Percentiles rank a stretch among this genome's conserved stretches.
These are phyloP conservation scores for Biston betularia DNA, from an alignment of 2,888 invertebrate species.

Conservation along the genomic window DNA sequence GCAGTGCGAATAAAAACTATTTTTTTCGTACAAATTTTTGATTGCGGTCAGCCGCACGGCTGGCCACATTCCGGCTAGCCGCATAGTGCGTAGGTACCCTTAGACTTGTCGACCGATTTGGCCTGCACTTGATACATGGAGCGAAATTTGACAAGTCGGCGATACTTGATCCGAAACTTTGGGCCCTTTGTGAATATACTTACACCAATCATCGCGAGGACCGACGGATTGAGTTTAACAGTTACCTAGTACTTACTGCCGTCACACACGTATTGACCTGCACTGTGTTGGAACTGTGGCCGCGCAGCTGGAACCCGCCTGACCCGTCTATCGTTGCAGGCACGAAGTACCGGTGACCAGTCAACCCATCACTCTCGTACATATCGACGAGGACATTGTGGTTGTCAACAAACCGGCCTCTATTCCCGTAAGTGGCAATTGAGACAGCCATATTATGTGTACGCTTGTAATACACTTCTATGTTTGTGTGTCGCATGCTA, in stretches of 20 bases:
- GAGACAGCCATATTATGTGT: slow-evolving; percentile 91
- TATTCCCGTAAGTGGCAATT: slow-evolving; percentile 98
- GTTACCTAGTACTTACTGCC: slow-evolving; percentile 18
- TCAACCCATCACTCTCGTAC: slow-evolving; percentile 98
- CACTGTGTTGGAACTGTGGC: slow-evolving; percentile 35
- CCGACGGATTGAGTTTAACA: slow-evolving; percentile 63
- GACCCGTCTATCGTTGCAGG: slow-evolving; percentile 89
- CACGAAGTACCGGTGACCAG: slow-evolving; percentile 99
- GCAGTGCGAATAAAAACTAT: too few relatives aligned
- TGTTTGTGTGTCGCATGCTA: slow-evolving; percentile 31
- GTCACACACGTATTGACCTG: slow-evolving; percentile 25
- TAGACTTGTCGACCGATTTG: too few relatives aligned
- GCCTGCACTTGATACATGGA: background rate
- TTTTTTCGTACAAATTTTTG: too few relatives aligned
- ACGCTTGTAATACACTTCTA: slow-evolving; percentile 88
- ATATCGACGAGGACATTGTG: slow-evolving; percentile 99
- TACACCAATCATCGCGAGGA: slow-evolving; percentile 67
- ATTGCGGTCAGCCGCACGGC: too few relatives aligned
- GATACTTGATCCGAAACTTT: background rate
- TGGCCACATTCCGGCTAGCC: too few relatives aligned
- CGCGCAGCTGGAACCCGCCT: slow-evolving; percentile 56
- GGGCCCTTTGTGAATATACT: slow-evolving; percentile 13
- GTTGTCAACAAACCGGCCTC: slow-evolving; percentile 99
- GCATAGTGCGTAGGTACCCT: too few relatives aligned
- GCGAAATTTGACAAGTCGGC: background rate